Evolutionary conservation across 1,140 invertebrate genomes (phyloP).

Genomic region (Leguminivora glycinivorella): DNA sequence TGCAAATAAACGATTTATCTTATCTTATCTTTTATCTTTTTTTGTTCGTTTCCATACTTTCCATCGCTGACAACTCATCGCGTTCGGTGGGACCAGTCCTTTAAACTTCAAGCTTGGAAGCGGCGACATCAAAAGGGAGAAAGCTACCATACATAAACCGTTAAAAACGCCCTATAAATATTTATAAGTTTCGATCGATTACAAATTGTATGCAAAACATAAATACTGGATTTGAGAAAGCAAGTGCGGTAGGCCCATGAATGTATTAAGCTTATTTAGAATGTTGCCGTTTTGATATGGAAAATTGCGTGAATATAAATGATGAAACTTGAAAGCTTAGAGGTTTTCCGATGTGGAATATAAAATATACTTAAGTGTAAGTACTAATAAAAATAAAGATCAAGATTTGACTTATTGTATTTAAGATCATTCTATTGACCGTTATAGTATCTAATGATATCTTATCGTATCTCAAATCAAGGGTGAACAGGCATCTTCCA

Average conservation of each 20-base stretch:
- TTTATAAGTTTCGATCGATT: conserved; percentile 22
- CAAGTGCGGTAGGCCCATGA: background rate
- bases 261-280: conserved; percentile 8
- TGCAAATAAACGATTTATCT: too few species aligned
- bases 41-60: too few species aligned
- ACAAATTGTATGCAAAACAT: conserved; percentile 27
- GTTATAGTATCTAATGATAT: too few species aligned
- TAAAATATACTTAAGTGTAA: too few species aligned
- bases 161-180: conserved; percentile 25
- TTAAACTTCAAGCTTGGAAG: conserved; percentile 27
- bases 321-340: background rate
- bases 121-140: conserved; percentile 40
- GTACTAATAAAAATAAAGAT: too few species aligned
- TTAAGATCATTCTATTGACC: too few species aligned
- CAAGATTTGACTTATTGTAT: too few species aligned
- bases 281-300: background rate
- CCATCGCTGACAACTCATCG: too few species aligned
- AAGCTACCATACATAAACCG: conserved; percentile 35
- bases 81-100: too few species aligned
- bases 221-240: conserved; percentile 15
- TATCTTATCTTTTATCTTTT: too few species aligned
- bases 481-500: too few species aligned
- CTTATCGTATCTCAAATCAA: too few species aligned
- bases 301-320: conserved; percentile 1
- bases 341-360: background rate